Conservation (phyloP, 2,113 vertebrate species). For the Colinus virginianus region DNA sequence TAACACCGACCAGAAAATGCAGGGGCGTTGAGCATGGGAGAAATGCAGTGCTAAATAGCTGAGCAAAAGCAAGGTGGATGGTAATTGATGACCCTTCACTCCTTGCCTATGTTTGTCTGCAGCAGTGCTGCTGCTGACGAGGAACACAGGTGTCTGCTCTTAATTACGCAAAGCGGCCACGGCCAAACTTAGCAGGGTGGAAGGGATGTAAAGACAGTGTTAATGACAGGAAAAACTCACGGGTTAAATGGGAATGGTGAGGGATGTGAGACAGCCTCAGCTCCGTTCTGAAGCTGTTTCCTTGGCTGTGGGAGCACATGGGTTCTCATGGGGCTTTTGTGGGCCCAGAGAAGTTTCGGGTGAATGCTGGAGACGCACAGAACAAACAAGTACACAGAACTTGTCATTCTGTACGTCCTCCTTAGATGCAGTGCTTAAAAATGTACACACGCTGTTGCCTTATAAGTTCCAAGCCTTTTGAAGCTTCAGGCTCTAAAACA, state of each 20-base stretch:
- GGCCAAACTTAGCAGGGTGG: neutral
- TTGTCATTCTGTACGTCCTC: neutral
- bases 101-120: neutral
- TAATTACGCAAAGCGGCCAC: accelerated
- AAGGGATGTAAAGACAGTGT: neutral
- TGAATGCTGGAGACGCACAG: neutral
- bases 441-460: neutral
- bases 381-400: accelerated
- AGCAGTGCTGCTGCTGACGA: neutral
- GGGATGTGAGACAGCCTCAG: neutral
- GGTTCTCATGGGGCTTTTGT: neutral
- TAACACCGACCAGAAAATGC: neutral
- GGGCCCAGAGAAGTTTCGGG: neutral
- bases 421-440: neutral
- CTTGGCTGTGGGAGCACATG: neutral
- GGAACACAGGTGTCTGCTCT: neutral
- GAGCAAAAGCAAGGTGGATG: neutral
- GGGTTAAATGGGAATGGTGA: neutral
- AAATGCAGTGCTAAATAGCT: accelerated
- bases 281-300: neutral
- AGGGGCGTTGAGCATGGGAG: accelerated
- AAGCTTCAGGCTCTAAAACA: slow-evolving; percentile 12
- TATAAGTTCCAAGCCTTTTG: neutral
- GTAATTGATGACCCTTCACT: neutral
- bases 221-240: neutral